Conservation (phyloP, 2,797 vertebrate genomes). For the Neosilurus hyrtlii region DNA sequence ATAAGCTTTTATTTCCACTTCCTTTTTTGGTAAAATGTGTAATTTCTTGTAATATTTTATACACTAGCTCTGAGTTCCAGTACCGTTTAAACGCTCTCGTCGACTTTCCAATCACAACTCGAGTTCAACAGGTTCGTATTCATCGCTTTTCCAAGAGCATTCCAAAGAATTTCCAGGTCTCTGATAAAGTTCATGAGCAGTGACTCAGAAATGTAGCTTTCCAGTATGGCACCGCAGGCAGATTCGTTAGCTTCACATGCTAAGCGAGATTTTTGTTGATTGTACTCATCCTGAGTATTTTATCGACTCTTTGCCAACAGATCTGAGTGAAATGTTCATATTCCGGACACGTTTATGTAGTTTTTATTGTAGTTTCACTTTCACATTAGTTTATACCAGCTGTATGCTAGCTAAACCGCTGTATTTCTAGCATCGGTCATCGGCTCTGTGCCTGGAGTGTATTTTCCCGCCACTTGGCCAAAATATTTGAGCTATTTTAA, state of each 20-base stretch:
- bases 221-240: background rate
- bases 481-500: background rate
- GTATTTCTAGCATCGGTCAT: background rate
- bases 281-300: background rate
- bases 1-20: background rate
- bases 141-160: background rate
- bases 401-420: background rate
- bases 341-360: background rate
- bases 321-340: slow-evolving; percentile 19
- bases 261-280: background rate
- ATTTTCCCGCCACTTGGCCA: background rate
- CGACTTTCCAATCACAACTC: too few species aligned
- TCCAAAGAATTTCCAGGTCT: background rate
- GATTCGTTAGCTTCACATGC: background rate
- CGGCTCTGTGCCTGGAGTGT: background rate
- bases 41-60: background rate
- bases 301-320: background rate
- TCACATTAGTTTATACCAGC: background rate
- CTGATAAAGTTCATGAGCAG: background rate
- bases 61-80: background rate
- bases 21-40: background rate
- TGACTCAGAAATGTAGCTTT: background rate
- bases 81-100: background rate
- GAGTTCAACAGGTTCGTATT: background rate
- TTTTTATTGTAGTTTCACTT: background rate